Conservation (phyloP, 2,113 vertebrate species). For the Reinhardtius hippoglossoides region DNA sequence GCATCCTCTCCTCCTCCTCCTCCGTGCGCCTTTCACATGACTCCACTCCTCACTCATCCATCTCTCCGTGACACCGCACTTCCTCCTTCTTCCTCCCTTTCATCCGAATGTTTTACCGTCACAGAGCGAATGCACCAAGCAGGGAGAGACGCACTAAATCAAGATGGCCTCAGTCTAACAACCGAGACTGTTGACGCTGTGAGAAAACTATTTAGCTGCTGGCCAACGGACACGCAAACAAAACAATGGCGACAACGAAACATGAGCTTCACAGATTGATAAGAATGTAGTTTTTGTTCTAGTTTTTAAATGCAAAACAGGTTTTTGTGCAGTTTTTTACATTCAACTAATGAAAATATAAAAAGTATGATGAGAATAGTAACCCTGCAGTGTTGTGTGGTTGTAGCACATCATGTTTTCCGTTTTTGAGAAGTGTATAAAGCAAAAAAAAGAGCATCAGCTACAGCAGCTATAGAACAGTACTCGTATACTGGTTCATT, state of each 20-base stretch:
- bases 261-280: neutral
- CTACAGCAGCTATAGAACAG: neutral
- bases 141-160: slow-evolving; percentile 56
- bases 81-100: slow-evolving; percentile 51
- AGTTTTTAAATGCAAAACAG: neutral
- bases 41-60: neutral
- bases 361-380: neutral
- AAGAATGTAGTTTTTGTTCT: slow-evolving; percentile 1
- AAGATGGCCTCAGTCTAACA: slow-evolving; percentile 13
- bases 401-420: neutral
- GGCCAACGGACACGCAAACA: slow-evolving; percentile 20
- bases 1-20: slow-evolving; percentile 32
- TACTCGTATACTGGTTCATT: slow-evolving; percentile 25
- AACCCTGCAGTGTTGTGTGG: neutral
- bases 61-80: slow-evolving; percentile 35
- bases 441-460: neutral
- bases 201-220: slow-evolving; percentile 50
- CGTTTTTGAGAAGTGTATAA: neutral
- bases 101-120: slow-evolving; percentile 50
- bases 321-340: neutral
- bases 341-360: neutral
- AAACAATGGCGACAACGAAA: slow-evolving; percentile 25
- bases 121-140: slow-evolving; percentile 41
- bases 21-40: slow-evolving; percentile 2
- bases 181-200: slow-evolving; percentile 41